Conservation (phyloP, 2,888 invertebrate species). For the Spisula subtruncata region DNA sequence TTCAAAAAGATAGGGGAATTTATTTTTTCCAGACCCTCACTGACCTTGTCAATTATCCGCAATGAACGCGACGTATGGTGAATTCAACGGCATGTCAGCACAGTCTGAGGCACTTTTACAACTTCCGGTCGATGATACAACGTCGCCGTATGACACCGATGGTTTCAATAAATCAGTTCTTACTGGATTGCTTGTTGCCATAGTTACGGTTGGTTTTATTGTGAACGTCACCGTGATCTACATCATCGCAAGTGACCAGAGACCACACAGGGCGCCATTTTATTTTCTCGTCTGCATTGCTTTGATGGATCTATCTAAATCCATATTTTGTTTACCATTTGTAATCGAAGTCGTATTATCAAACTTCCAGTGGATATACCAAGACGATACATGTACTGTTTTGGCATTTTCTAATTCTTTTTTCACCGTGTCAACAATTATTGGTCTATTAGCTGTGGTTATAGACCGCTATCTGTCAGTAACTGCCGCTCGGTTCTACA, state of each 20-base stretch:
- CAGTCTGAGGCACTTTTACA: neutral
- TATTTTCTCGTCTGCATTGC: conserved; percentile 84
- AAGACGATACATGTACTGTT: conserved; percentile 81
- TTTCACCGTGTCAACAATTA: conserved; percentile 82
- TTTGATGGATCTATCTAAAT: conserved; percentile 82
- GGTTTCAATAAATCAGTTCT: conserved; percentile 56
- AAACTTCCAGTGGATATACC: conserved; percentile 82
- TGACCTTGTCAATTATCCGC: neutral
- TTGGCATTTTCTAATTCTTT: conserved; percentile 85
- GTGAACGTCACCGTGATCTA: conserved; percentile 77
- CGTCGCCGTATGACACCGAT: neutral
- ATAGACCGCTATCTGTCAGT: conserved; percentile 83
- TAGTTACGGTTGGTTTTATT: conserved; percentile 75
- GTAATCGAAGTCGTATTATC: conserved; percentile 82
- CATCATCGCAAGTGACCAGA: conserved; percentile 76
- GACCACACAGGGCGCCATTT: conserved; percentile 83
- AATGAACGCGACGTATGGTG: neutral
- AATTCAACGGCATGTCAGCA: neutral
- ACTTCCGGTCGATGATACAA: neutral
- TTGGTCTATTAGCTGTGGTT: conserved; percentile 81
- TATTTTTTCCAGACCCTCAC: neutral
- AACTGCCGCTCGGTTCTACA: conserved; percentile 80
- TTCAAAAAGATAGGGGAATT: neutral
- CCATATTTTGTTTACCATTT: conserved; percentile 84
- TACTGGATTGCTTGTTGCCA: conserved; percentile 69